These are phyloP conservation scores for Amphibalanus amphitrite DNA, from an alignment of 1,140 invertebrate species.

Conservation along the genomic window DNA sequence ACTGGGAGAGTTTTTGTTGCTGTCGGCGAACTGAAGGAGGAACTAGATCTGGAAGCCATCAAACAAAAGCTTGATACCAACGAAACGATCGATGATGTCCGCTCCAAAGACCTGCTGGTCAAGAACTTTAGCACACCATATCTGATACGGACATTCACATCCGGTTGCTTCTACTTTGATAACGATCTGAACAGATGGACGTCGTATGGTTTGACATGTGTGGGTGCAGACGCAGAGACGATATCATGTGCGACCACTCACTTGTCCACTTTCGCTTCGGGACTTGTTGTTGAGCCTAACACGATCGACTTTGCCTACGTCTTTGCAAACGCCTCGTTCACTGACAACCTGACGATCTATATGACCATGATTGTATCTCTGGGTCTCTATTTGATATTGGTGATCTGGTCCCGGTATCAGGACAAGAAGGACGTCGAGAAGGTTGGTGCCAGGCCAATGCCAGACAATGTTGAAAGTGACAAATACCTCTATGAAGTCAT, in stretches of 20 bases:
- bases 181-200: background rate
- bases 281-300: slow-evolving; percentile 35
- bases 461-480: slow-evolving; percentile 32
- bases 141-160: background rate
- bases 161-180: background rate
- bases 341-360: slow-evolving; percentile 37
- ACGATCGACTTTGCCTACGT: slow-evolving; percentile 38
- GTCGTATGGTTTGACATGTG: background rate
- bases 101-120: background rate
- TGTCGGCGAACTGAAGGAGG: background rate
- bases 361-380: slow-evolving; percentile 32
- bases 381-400: slow-evolving; percentile 27
- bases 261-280: slow-evolving; percentile 36
- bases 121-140: background rate
- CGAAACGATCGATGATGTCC: background rate
- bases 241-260: slow-evolving; percentile 20
- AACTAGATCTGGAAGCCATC: background rate
- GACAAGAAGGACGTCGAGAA: slow-evolving; percentile 33
- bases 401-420: slow-evolving; percentile 31
- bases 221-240: background rate
- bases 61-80: background rate
- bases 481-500: slow-evolving; percentile 37
- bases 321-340: slow-evolving; percentile 34
- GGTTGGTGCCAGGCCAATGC: slow-evolving; percentile 31
- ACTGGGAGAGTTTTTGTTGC: background rate